These are phyloP conservation scores for Ochropleura plecta DNA, from an alignment of 2,888 invertebrate species.

Conservation along the genomic window DNA sequence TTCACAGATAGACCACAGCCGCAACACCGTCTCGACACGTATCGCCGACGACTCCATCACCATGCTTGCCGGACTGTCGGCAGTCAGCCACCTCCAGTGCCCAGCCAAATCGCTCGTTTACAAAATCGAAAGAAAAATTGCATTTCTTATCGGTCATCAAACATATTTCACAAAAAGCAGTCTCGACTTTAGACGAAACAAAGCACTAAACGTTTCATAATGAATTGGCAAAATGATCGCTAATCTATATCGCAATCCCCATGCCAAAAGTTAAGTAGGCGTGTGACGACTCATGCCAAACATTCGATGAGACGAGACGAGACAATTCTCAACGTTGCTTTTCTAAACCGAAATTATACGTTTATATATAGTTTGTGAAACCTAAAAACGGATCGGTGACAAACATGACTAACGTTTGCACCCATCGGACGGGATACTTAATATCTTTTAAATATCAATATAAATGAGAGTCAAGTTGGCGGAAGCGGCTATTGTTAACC, in stretches of 20 bases:
- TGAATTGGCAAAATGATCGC: conserved; percentile 73
- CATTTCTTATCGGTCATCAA: conserved; percentile 30
- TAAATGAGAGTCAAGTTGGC: conserved; percentile 63
- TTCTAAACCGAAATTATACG: conserved; percentile 66
- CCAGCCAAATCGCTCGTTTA: conserved; percentile 9
- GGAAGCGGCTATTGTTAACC: conserved; percentile 67
- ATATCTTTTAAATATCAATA: conserved; percentile 61
- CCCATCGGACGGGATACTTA: conserved; percentile 48
- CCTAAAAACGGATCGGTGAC: conserved; percentile 69
- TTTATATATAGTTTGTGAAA: conserved; percentile 65
- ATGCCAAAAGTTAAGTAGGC: conserved; percentile 80
- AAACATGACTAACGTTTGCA: conserved; percentile 58
- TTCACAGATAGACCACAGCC: conserved; percentile 54
- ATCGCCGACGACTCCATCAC: conserved; percentile 13
- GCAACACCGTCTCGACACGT: conserved; percentile 16
- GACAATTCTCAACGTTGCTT: conserved; percentile 73
- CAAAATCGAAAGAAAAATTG: conserved; percentile 48
- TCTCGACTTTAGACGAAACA: conserved; percentile 48
- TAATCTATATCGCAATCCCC: conserved; percentile 72
- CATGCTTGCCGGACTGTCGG: not conserved
- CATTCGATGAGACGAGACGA: conserved; percentile 75
- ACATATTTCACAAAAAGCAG: conserved; percentile 41
- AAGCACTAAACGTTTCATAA: conserved; percentile 70
- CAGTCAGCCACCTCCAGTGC: conserved; percentile 16
- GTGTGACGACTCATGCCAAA: conserved; percentile 81